Base-by-base conservation (phyloP, 2,888 invertebrate genomes). In the Pyrrhosoma nymphula region DNA sequence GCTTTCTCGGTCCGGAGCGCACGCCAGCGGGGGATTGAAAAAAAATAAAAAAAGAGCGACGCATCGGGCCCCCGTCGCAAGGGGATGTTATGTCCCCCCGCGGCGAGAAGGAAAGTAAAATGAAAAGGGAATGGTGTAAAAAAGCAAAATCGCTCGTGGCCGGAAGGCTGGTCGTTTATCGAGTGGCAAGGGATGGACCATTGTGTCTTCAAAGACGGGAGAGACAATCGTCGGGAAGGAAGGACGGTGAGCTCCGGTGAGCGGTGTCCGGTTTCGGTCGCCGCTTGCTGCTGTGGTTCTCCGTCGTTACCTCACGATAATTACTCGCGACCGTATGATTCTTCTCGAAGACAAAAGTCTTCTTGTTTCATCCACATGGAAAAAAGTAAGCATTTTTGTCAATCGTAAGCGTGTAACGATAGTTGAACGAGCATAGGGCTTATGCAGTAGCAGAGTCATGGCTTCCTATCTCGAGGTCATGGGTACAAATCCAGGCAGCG, bases 1-100 rank as follows among this genome's bases (percentile, higher is more conserved):
- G 89, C 89, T 89, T 89, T 89, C 89, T 55, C 89, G 89, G 35
- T n/a, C 55, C 89, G 89, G 26, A 18, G 56, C 35, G 89, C 55
- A n/a, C 55, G 82, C 82, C 82, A n/a, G 35, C 26, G 35, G 47
- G 47, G 47, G 47, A n/a, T 47, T 47, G 47, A 8, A 47, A 47
- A 47, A 47, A 47, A 18, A 18, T 12, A 60, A 18, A 60, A 55
- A 56, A 89, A 56, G 56, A n/a, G 16, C 47, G n/a, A 88, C 35
- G 89, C 89, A 26, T 56, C n/a, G 89, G n/a, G 56, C 23, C 8
- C 56, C 16, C 39, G 55, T 6, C 8, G 55, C 55, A 89, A n/a
- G 89, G 55, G 55, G 16, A 26, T 47, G 89, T 35, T 23, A 30
- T 47, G 47, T 47, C 47, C 47, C 14, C 35, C 82, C 82, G 35